These are phyloP conservation scores for Petrocephalus sullivani DNA, from an alignment of 2,797 vertebrate genomes.

Conservation along the genomic window DNA sequence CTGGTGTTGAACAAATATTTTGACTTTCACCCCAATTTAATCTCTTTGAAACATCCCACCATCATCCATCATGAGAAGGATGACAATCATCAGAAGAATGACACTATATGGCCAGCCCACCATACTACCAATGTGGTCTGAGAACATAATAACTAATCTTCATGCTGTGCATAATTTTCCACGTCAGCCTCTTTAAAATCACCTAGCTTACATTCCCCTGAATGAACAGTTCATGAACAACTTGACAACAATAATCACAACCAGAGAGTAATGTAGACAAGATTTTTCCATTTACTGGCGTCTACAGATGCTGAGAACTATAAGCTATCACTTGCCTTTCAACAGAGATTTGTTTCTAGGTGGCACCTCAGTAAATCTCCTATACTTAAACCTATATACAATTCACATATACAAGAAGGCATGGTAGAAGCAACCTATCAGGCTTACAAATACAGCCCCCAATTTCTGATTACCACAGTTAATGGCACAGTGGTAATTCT, in stretches of 20 bases:
- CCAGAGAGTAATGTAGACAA: neutral
- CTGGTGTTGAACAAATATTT: neutral
- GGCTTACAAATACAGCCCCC: neutral
- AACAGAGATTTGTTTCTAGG: neutral
- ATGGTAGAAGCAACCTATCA: neutral
- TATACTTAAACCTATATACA: neutral
- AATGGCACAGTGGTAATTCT: slow-evolving; percentile 39
- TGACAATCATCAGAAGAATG: neutral
- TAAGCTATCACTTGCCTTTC: neutral
- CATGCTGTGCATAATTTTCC: neutral
- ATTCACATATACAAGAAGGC: neutral
- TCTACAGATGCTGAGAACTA: neutral
- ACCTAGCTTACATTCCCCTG: neutral
- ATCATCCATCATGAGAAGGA: no score
- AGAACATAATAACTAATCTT: neutral
- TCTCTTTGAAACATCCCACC: neutral
- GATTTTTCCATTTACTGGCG: neutral
- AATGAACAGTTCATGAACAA: neutral
- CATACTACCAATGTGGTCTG: neutral
- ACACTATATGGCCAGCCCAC: neutral
- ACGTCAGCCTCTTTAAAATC: neutral
- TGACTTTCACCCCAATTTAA: neutral
- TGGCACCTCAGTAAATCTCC: neutral
- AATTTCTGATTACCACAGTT: neutral
- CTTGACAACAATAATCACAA: neutral